Evolutionary conservation across 1,140 invertebrate species (phyloP).

Genomic region (Heterodera carotae): DNA sequence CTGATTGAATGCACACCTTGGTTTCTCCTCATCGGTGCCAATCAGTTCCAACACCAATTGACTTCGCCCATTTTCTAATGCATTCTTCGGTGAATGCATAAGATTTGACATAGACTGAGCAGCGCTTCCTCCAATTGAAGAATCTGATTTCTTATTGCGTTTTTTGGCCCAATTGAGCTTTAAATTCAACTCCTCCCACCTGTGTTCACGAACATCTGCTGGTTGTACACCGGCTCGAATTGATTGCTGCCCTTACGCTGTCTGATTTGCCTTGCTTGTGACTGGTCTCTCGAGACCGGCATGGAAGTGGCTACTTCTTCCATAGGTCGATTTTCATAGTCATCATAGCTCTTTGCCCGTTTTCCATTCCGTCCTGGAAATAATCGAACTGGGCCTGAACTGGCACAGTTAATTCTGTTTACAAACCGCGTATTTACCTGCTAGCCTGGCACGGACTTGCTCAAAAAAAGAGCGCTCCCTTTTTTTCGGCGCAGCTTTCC

Average conservation of each 20-base stretch:
- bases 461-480: conserved; percentile 19
- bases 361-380: conserved; percentile 15
- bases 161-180: too few relatives aligned
- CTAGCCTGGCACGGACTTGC: conserved; percentile 19
- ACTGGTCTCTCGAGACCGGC: conserved; percentile 21
- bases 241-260: conserved; percentile 20
- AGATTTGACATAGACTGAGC: conserved; percentile 8
- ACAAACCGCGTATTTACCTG: neutral
- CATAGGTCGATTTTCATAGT: conserved; percentile 12
- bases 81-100: neutral
- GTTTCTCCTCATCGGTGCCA: conserved; percentile 21
- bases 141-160: neutral
- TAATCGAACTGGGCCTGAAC: conserved; percentile 13
- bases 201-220: conserved; percentile 18
- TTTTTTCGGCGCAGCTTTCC: neutral
- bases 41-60: conserved; percentile 27
- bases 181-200: neutral
- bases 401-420: neutral
- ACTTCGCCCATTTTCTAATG: conserved; percentile 7
- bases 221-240: conserved; percentile 1
- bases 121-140: neutral
- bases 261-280: conserved; percentile 1
- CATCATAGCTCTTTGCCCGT: conserved; percentile 18
- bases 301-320: conserved; percentile 21
- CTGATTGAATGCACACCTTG: conserved; percentile 8